Evolutionary conservation across 2,113 vertebrate species (phyloP), one percentile per base, ranked within the genome.

Genomic region (Sorex araneus): DNA sequence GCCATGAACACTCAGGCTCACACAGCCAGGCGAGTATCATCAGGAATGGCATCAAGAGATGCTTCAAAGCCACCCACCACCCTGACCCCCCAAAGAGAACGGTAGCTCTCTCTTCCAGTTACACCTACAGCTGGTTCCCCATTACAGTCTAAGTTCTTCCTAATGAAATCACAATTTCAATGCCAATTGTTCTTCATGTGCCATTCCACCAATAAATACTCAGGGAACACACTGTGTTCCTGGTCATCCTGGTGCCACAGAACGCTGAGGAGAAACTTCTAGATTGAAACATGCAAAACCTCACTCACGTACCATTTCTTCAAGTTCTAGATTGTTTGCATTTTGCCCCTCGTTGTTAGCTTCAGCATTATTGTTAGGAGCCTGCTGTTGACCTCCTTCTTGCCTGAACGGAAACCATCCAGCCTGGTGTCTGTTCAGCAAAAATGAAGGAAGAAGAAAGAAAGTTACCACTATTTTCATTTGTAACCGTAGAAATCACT

Each of bases 351-450:
- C 99, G 85, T 95, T 98, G 94, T 99, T 98, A 90, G 97, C 97
- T 73, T 98, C 97, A 1, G 97, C 97, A 28, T 98, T 98, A 93
- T 98, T 98, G 96, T 98, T 98, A 90, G 97, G 97, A 94, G 97
- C 97, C 85, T 96, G 98, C 28, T 96, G 98, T 0, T 97, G 98
- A 89, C 97, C 97, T 83, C 98, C 98, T 94, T 98, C 98, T 95
- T 99, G 98, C 95, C 99, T 98, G 89, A 99, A 99, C 70, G 99
- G 99, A 94, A 99, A 99, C 99, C 99, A 99, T 93, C 99, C 99
- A 57, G 99, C 99, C 96, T 99, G 99, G 94, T 99, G 99, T 95
- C 99, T 99, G 78, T 15, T n/a, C 91, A 91, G 96, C 66, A 95
- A 91, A 66, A 97, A 95, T 0, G 89, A 95, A 85, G 75, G 89